Base-by-base conservation (phyloP, 1,140 invertebrate species). In the Bombus vancouverensis region DNA sequence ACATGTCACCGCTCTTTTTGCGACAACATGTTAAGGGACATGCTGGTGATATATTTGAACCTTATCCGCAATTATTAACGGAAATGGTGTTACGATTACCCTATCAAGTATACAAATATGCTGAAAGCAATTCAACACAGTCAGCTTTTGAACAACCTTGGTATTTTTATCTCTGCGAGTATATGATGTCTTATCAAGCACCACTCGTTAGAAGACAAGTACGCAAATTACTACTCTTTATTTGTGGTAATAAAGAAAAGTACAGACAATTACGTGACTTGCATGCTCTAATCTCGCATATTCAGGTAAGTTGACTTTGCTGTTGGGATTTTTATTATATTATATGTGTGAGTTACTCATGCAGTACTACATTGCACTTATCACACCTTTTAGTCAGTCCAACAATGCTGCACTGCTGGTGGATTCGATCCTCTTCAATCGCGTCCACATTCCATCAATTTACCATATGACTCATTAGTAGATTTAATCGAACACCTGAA, bases 1-100 rank as follows among this genome's bases (percentile, higher is more conserved):
- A 99, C 92, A 99, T 99, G 98, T 98, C 98, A 12, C 99, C 99
- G 65, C 98, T 99, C 94, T 99, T 99, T 95, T 96, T 99, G 37
- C 97, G 98, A 74, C 98, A 98, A 92, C 99, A 99, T 94, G 97
- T 99, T 13, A 98, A 98, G 94, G 97, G 97, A 72, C 98, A 99
- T 95, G 97, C 98, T 0, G 96, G 97, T 91, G 98, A 99, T 94
- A 97, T 99, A 25, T 99, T 99, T 93, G 98, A 99, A 92, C 97
- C 98, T 34, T 99, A 99, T 95, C 98, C 98, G 10, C 97, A 98
- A 83, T 95, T 99, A 15, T 95, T 99, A 3, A 99, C 99, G 62
- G 99, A 99, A 95, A 99, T 99, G 96, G 98, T 98, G 6, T 95
- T 99, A 8, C 96, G 99, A 73, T 94, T 99, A 42, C 98, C 99